phyloP scores from a whole-genome alignment of 2,797 vertebrate species.

The Discoglossus pictus region DNA sequence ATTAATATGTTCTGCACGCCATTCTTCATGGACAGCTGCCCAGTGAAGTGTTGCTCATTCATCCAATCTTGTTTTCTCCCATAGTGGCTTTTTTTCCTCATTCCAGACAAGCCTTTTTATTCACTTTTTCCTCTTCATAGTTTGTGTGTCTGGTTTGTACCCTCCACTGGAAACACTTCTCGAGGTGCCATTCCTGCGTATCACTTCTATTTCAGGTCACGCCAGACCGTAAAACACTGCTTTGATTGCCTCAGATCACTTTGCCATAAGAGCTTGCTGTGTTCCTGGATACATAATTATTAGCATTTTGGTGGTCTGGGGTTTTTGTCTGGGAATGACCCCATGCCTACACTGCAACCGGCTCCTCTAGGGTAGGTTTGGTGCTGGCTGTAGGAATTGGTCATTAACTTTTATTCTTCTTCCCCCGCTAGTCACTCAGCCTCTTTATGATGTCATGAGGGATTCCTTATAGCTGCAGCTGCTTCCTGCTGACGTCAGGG shows the following conservation, averaged over 20 bases:
- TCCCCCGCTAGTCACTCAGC: constrained; percentile 54
- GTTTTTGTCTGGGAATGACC: constrained; percentile 2
- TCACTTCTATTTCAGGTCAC: background rate
- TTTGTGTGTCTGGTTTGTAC: constrained; percentile 6
- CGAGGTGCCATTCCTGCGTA: background rate
- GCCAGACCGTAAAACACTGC: background rate
- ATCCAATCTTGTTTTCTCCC: background rate
- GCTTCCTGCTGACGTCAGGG: constrained; percentile 82
- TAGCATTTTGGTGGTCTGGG: constrained; percentile 4
- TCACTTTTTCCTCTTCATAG: background rate
- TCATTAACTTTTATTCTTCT: constrained; percentile 22
- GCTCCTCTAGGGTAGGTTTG: constrained; percentile 14
- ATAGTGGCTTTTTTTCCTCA: background rate
- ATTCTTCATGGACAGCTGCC: background rate
- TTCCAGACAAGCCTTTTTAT: background rate
- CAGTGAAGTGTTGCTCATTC: background rate
- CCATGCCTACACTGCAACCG: constrained; percentile 3
- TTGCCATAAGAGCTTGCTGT: background rate
- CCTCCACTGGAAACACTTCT: background rate
- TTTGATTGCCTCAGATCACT: background rate
- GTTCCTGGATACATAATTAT: background rate
- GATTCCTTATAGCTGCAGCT: constrained; percentile 82
- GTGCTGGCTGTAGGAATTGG: constrained; percentile 17
- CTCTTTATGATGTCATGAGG: constrained; percentile 80
- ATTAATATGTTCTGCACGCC: too few relatives aligned